phyloP scores from a whole-genome alignment of 2,113 vertebrate species.

The Channa argus region DNA sequence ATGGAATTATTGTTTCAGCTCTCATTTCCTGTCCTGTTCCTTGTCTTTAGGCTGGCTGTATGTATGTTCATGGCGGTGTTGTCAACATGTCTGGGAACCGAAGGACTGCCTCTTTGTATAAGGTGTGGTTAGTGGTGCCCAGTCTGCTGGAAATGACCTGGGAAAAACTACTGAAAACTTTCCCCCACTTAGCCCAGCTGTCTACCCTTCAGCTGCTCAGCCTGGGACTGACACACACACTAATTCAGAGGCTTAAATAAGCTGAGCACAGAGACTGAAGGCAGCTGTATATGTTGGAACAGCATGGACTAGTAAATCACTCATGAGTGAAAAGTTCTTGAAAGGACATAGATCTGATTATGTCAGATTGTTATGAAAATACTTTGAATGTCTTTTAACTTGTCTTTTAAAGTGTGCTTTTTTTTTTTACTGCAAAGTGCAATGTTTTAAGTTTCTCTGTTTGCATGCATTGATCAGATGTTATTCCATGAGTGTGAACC shows the following conservation, averaged over 20 bases:
- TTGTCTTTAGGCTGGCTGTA: constrained; percentile 90
- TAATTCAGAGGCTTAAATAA: constrained; percentile 95
- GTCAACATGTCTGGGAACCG: constrained; percentile 96
- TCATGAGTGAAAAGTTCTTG: background rate
- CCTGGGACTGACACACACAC: constrained; percentile 94
- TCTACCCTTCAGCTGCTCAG: constrained; percentile 91
- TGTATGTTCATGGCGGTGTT: constrained; percentile 98
- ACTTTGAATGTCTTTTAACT: constrained; percentile 53
- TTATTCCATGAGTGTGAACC: background rate
- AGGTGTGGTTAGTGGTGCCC: constrained; percentile 97
- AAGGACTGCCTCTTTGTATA: constrained; percentile 95
- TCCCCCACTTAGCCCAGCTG: constrained; percentile 89
- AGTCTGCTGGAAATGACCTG: constrained; percentile 97
- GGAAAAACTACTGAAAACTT: constrained; percentile 92
- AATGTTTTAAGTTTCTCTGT: constrained; percentile 25
- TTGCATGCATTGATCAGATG: constrained; percentile 25
- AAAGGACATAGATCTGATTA: constrained; percentile 11
- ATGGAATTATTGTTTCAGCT: background rate
- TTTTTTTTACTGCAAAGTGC: constrained; percentile 20
- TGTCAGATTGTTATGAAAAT: constrained; percentile 27
- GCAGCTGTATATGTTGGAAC: background rate
- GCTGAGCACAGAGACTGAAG: constrained; percentile 16
- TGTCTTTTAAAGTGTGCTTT: constrained; percentile 7
- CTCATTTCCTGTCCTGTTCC: background rate
- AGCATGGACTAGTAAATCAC: background rate